Base-by-base conservation (phyloP, 2,797 vertebrate species). In the Rhabdomys pumilio region DNA sequence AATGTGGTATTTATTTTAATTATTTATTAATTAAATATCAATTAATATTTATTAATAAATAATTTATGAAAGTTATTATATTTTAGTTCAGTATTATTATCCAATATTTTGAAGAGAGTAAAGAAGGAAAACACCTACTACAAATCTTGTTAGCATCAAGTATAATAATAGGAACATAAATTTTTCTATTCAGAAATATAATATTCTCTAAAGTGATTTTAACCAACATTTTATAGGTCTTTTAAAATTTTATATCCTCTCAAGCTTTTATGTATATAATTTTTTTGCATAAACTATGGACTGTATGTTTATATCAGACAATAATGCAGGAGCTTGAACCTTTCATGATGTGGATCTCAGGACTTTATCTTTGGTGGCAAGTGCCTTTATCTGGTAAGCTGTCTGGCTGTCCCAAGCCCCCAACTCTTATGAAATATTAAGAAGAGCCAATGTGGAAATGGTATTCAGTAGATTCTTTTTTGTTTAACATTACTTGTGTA, bases 31-130 rank as follows among this genome's bases (percentile, higher is more conserved):
- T 34, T 34, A 34, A 67, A 67, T 67, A 67, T 38, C 9, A 19
- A 72, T 38, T 72, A 20, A 72, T 67, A 34, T 67, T 15, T 67
- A 31, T n/a, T n/a, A 19, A 19, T 72, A 22, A 20, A 38, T 38
- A 38, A 80, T 59, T 22, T 47, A 82, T 77, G 17, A 81, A 38
- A 20, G 82, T 53, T 57, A 89, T 75, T 57, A 50, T 77, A 53
- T 50, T 95, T 83, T 44, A 31, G 0, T 90, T 80, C 61, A 75
- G 57, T 81, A 26, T 0, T 65, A 19, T 80, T 80, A 41, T 1
- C n/a, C 95, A 93, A 76, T 8, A 93, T 91, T 83, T 96, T 95
- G 34, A 92, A 29, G 11, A 44, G 0, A 55, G 11, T 85, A 34
- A 82, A 95, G 38, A 88, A 3, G 11, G 59, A 76, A 61, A 90